Evolutionary conservation across 1,140 invertebrate species (phyloP).

Genomic region (Conopomorpha cramerella): DNA sequence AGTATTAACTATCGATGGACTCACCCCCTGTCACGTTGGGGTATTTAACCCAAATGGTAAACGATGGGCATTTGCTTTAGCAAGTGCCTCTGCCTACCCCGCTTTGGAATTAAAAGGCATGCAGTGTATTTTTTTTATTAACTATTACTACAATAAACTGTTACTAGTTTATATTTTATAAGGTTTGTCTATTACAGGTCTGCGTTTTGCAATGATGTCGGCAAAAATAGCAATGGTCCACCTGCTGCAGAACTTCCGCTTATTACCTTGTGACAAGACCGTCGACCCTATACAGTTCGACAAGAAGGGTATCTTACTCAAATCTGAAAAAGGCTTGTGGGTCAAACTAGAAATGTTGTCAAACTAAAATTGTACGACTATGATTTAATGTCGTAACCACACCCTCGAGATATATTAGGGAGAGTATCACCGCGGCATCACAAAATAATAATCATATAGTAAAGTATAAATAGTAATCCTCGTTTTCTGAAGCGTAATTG

Average conservation of each 20-base stretch:
- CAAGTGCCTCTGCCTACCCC: no score
- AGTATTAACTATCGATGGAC: not conserved
- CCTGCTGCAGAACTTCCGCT: constrained; percentile 38
- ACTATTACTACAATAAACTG: not conserved
- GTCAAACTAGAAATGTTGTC: constrained; percentile 14
- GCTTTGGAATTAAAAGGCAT: not conserved
- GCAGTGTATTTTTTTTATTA: not conserved
- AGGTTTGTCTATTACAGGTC: constrained; percentile 22
- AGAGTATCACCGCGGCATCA: no score
- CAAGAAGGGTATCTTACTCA: constrained; percentile 24
- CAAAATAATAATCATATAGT: no score
- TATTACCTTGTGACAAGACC: constrained; percentile 26
- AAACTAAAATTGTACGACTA: no score
- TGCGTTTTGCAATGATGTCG: constrained; percentile 40
- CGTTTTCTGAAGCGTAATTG: no score
- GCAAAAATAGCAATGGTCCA: constrained; percentile 34
- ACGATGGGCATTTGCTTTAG: no score
- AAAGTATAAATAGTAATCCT: no score
- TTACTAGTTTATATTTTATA: not conserved
- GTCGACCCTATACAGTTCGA: constrained; percentile 25
- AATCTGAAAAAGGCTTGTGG: constrained; percentile 28
- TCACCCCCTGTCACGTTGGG: not conserved
- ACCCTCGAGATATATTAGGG: no score
- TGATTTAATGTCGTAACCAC: no score
- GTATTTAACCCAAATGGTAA: not conserved